These are phyloP conservation scores for Helicoverpa zea DNA, from an alignment of 1,140 invertebrate species.

Conservation along the genomic window DNA sequence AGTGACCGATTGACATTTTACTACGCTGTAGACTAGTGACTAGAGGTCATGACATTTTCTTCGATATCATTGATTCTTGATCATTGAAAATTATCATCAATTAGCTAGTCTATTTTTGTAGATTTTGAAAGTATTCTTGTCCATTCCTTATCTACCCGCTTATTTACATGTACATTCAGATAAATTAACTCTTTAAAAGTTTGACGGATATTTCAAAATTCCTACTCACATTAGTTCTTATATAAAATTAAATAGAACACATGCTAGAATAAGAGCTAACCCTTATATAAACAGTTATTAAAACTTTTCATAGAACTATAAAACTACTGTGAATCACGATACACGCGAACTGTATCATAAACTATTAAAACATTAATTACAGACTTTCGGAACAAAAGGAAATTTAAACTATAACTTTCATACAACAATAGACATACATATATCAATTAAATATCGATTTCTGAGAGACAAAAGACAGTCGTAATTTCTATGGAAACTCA, in stretches of 20 bases:
- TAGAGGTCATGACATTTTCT: conserved; percentile 3
- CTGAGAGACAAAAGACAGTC: too few relatives aligned
- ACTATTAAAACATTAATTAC: neutral
- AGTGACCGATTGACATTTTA: neutral
- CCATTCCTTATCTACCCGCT: too few relatives aligned
- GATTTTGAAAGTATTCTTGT: too few relatives aligned
- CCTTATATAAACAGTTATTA: neutral
- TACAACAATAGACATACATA: neutral
- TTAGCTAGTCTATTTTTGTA: too few relatives aligned
- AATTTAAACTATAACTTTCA: neutral
- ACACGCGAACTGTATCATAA: neutral
- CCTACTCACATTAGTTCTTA: too few relatives aligned
- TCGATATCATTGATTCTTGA: too few relatives aligned
- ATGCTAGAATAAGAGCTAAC: neutral
- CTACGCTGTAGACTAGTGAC: neutral
- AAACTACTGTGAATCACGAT: neutral
- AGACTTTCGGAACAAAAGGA: neutral
- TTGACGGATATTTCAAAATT: too few relatives aligned
- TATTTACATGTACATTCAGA: too few relatives aligned
- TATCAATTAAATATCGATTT: too few relatives aligned
- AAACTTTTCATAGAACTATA: neutral
- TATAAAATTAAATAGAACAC: too few relatives aligned
- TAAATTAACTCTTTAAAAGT: too few relatives aligned
- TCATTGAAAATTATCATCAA: too few relatives aligned
- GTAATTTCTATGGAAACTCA: neutral